A percentile compares a stretch with the other conserved stretches of the same genome.
Evolutionary conservation across 2,888 invertebrate genomes (phyloP).

Genomic region (Philonicus albiceps): DNA sequence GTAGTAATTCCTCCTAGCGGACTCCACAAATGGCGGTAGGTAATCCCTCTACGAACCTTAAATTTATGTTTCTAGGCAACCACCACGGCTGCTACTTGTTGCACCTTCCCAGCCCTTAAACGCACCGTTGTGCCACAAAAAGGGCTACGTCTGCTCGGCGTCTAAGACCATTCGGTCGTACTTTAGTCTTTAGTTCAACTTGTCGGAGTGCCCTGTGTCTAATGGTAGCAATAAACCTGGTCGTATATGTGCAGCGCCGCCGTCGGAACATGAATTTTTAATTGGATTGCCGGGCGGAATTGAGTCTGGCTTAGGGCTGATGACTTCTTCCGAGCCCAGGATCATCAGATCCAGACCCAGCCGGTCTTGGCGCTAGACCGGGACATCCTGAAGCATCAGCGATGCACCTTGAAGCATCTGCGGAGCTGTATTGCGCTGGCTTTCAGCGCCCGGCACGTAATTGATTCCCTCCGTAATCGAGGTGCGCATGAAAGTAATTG

Average conservation of each 20-base stretch:
- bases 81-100: constrained; percentile 34
- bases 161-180: constrained; percentile 3
- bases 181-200: background rate
- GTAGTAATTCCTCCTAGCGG: constrained; percentile 39
- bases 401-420: background rate
- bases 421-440: constrained; percentile 22
- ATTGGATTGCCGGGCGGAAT: constrained; percentile 39
- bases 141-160: background rate
- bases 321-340: background rate
- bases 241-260: constrained; percentile 4
- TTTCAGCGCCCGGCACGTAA: constrained; percentile 26
- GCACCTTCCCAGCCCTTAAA: background rate
- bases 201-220: constrained; percentile 9
- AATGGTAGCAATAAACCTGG: constrained; percentile 24
- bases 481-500: constrained; percentile 44
- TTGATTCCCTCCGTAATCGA: constrained; percentile 42
- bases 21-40: constrained; percentile 20
- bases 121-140: background rate
- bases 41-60: constrained; percentile 3
- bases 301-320: background rate
- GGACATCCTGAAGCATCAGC: background rate
- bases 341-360: background rate
- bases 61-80: constrained; percentile 40
- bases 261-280: constrained; percentile 41
- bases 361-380: background rate